Evolutionary conservation across 2,888 invertebrate genomes (phyloP), one percentile per base, ranked within the genome.

Genomic region (Laspeyria flexula): DNA sequence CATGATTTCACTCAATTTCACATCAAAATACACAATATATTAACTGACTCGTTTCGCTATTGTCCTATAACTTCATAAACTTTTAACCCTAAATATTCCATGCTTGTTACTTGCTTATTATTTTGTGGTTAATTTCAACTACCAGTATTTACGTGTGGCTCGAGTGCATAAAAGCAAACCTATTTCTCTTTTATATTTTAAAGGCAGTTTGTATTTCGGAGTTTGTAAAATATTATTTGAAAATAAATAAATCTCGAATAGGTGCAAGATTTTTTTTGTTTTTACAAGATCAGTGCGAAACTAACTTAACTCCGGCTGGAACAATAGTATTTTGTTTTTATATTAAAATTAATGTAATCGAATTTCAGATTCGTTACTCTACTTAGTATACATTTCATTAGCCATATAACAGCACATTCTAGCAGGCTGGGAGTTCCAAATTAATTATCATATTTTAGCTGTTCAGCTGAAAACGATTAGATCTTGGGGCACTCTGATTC

Each of bases 1-100:
- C 31, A 52, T 21, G 39, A 43, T 54, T 47, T 47, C 30, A 53
- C 16, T 38, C 30, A 48, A 51, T 54, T 56, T 60, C 45, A 53
- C 62, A 61, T 46, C 49, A 52, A 56, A 65, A 48, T 60, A 60
- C 50, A 55, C 40, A 50, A 16, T 48, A 42, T 65, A 48, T 47
- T 46, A 60, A 51, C 46, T 23, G 44, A 53, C 56, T 56, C 35
- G 43, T 43, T 40, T 53, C 41, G 46, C 42, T 48, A 55, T 30
- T 55, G 54, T 47, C 48, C 49, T 46, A 43, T 45, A 47, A 57
- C 12, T 18, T 30, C 47, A 46, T 68, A 64, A 55, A 45, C 40
- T 51, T 43, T 57, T 3, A 18, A 2, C 5, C 18, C 7, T 25
- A 57, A 62, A 40, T 66, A 53, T 40, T 57, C 45, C 44, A 54